Base-by-base conservation (phyloP, 2,888 invertebrate genomes). In the Halictus quadricinctus region DNA sequence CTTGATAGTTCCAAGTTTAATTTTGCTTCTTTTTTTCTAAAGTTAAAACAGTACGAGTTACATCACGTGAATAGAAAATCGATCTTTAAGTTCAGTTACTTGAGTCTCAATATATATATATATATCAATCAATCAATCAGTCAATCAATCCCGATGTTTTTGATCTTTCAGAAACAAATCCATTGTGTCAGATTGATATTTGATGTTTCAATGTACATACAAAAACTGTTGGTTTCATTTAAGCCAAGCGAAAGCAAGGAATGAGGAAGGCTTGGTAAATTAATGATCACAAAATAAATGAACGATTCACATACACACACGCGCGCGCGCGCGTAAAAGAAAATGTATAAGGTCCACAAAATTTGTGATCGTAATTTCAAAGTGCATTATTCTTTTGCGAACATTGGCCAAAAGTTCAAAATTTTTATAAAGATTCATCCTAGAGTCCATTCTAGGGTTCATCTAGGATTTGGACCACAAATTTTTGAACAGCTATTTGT, bases 21-120 rank as follows among this genome's bases (percentile, higher is more conserved):
- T 89, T 94, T 94, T 72, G 93, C 91, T 85, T 94, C 94, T 90
- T 94, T 94, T 90, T 93, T 93, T 93, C 94, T 94, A 84, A 78
- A 87, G 88, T 80, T 79, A 90, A 88, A 91, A 89, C 84, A 89
- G 86, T 86, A 84, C 81, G 79, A 41, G 79, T 89, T 89, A 84
- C 64, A 78, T 82, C 12, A 72, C 46, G 70, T 8, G 73, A 58
- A 86, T 72, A 73, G 4, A 15, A 58, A 58, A 50, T 36, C 21
- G n/a, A 73, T 54, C 58, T 75, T 15, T 46, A 64, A 58, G 72
- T 78, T 72, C 6, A 69, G n/a, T 29, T 72, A 84, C 5, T 29
- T 36, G 48, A 79, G 72, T 58, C 75, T 84, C 5, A 43, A 18
- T 29, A 58, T 66, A 72, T 72, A 15, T 48, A 15, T 21, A 50